Evolutionary conservation across 2,113 vertebrate species (phyloP), one percentile per base, ranked within the genome.

Genomic region (Thryonomys swinderianus): DNA sequence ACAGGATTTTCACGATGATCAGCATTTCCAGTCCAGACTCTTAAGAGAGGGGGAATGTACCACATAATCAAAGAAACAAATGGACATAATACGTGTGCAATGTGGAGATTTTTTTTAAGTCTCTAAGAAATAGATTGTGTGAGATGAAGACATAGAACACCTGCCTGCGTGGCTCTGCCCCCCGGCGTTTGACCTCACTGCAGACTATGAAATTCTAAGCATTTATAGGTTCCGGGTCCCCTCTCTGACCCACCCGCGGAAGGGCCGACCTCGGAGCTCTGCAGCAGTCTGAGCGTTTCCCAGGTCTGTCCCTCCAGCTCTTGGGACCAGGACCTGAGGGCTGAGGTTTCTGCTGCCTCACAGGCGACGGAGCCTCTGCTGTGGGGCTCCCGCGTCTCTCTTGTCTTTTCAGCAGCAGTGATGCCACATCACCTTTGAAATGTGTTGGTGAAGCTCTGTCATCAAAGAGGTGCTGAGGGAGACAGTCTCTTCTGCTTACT

Each of bases 1-100:
- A 93, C 74, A 66, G 55, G 66, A 94, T 93, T 95, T 93, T 69
- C 80, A 37, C n/a, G 34, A 73, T 73, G 32, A 32, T 32, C 34
- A 74, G 8, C 5, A 12, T 78, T 91, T 80, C 89, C 37, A 62
- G 30, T 74, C 37, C 62, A 51, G 79, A 45, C 74, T 92, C 55
- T 69, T 21, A 25, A n/a, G 48, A 40, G 7, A 61, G 16, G 0
- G 16, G 14, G n/a, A 37, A 32, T 42, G 8, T 21, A 34, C 13
- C 34, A 37, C 40, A 57, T 25, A 59, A 40, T 42, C 62, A 61
- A 85, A 85, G 59, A 79, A 93, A 87, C 12, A 27, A 74, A 78
- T 48, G 21, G 45, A 23, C 16, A 81, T 20, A 59, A 85, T 48
- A 40, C 37, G 78, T 57, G 30, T 51, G 78, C 21, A 42, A 32